phyloP scores from a whole-genome alignment of 2,113 vertebrate species.

The Lepus americanus region DNA sequence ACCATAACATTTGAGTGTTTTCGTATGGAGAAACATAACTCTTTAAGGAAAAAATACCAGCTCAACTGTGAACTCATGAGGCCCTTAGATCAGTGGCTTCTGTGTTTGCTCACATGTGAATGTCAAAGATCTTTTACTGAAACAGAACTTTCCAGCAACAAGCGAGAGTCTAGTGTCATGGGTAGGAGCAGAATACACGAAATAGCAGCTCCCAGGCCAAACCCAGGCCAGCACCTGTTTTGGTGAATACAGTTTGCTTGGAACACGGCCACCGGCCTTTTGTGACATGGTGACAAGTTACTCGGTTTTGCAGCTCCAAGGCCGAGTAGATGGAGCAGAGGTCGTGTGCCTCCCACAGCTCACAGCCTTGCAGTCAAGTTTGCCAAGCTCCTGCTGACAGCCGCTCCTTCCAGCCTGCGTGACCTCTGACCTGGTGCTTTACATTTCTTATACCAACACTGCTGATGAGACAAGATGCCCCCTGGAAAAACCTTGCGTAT shows the following conservation, averaged over 20 bases:
- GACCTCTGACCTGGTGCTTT: not conserved
- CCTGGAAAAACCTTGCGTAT: not conserved
- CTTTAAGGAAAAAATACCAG: not conserved
- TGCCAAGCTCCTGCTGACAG: not conserved
- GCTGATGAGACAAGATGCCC: not conserved
- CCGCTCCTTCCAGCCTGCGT: not conserved
- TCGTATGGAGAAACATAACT: not conserved
- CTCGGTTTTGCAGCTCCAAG: not conserved
- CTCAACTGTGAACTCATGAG: not conserved
- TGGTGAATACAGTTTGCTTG: slow-evolving; percentile 56
- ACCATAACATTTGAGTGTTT: not conserved
- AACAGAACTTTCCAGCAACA: not conserved
- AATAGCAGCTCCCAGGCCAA: not conserved
- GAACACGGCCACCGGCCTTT: not conserved
- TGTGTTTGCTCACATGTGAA: not conserved
- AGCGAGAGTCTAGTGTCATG: not conserved
- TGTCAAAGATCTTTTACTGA: slow-evolving; percentile 11
- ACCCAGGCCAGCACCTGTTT: not conserved
- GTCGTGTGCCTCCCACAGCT: not conserved
- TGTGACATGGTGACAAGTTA: not conserved
- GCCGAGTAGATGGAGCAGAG: not conserved
- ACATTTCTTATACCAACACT: not conserved
- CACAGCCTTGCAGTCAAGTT: not conserved
- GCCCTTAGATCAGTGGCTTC: not conserved
- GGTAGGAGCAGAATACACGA: slow-evolving; percentile 18